phyloP scores from a whole-genome alignment of 2,888 invertebrate genomes.

The Dynastes tityus region DNA sequence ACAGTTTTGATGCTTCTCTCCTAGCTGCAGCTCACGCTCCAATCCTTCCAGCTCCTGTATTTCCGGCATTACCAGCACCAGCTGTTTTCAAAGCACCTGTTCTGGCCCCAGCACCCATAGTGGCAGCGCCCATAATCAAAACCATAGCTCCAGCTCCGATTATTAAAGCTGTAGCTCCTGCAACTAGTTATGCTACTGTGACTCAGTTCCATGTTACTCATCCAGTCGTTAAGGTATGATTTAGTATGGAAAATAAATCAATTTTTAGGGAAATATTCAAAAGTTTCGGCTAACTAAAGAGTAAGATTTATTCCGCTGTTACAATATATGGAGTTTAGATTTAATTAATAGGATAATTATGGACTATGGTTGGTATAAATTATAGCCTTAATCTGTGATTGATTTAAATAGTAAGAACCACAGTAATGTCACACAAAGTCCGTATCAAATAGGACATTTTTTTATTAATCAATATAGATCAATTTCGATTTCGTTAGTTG shows the following conservation, averaged over 20 bases:
- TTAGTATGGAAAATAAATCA: not conserved
- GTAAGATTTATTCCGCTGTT: too few relatives aligned
- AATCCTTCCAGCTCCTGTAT: slow-evolving; percentile 29
- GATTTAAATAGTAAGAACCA: too few relatives aligned
- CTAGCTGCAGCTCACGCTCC: slow-evolving; percentile 50
- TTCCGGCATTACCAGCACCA: slow-evolving; percentile 49
- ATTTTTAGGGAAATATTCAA: too few relatives aligned
- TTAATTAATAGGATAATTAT: too few relatives aligned
- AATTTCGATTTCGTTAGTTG: too few relatives aligned
- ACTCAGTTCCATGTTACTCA: slow-evolving; percentile 68
- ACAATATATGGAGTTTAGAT: too few relatives aligned
- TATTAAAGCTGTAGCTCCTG: slow-evolving; percentile 65
- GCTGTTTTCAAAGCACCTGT: slow-evolving; percentile 54
- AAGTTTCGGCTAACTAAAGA: too few relatives aligned
- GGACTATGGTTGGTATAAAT: too few relatives aligned
- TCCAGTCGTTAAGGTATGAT: slow-evolving; percentile 66
- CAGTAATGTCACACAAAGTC: too few relatives aligned
- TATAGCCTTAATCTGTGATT: too few relatives aligned
- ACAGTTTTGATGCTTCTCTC: slow-evolving; percentile 45
- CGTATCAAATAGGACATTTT: too few relatives aligned
- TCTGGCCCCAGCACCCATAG: slow-evolving; percentile 54
- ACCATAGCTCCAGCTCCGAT: slow-evolving; percentile 56
- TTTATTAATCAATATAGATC: too few relatives aligned
- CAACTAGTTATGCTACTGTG: slow-evolving; percentile 76
- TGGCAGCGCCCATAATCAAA: slow-evolving; percentile 55